phyloP scores from a whole-genome alignment of 2,888 invertebrate genomes.

The Zonitis immaculata region DNA sequence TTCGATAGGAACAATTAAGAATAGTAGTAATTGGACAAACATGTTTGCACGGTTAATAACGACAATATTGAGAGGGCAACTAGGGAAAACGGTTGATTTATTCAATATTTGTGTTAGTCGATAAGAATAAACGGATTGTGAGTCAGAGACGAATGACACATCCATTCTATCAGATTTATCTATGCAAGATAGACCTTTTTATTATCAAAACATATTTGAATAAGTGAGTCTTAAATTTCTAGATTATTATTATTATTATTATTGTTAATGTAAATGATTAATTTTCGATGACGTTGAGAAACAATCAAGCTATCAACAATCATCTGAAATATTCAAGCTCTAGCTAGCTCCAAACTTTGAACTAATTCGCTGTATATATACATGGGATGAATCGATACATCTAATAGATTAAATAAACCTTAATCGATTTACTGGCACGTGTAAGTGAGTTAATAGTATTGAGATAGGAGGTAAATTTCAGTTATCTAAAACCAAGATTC shows the following conservation, averaged over 20 bases:
- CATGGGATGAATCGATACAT: slow-evolving; percentile 16
- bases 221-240: no score
- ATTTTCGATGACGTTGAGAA: not conserved
- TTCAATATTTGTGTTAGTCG: not conserved
- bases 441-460: slow-evolving; percentile 24
- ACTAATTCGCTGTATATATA: no score
- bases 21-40: no score
- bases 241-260: no score
- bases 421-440: slow-evolving; percentile 27
- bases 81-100: not conserved
- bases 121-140: no score
- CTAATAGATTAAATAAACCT: slow-evolving; percentile 28
- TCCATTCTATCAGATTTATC: not conserved
- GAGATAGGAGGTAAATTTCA: slow-evolving; percentile 18
- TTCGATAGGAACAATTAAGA: no score
- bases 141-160: no score
- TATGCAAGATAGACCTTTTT: not conserved
- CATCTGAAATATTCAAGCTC: not conserved
- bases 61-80: not conserved
- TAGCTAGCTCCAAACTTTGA: not conserved
- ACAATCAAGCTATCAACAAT: not conserved
- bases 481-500: no score
- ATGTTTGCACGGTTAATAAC: not conserved
- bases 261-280: not conserved
- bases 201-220: no score